Conservation (phyloP, 2,113 vertebrate genomes). For the Microcebus tavaratra region DNA sequence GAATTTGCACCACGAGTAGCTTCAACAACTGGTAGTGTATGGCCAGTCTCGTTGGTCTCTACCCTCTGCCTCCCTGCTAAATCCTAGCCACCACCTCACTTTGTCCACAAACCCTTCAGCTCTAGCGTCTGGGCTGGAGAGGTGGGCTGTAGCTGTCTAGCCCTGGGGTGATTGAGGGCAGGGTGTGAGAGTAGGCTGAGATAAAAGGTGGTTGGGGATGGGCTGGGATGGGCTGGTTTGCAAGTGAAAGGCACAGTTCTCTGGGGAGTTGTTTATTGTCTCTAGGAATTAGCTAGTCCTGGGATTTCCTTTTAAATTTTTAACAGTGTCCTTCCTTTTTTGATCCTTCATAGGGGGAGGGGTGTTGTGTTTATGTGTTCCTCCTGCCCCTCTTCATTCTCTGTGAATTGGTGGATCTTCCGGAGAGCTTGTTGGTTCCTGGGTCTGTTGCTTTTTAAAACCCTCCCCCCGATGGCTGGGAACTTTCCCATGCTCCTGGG, state of each 20-base stretch:
- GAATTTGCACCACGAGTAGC: background rate
- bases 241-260: background rate
- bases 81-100: background rate
- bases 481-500: background rate
- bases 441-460: background rate
- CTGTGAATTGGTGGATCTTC: background rate
- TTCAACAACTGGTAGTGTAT: fast-evolving
- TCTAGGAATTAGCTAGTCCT: background rate
- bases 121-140: background rate
- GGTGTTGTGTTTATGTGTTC: background rate
- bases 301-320: background rate
- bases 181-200: background rate
- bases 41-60: background rate
- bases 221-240: background rate
- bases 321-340: background rate
- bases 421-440: background rate
- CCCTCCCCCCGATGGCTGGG: background rate
- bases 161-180: background rate
- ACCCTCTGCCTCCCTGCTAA: background rate
- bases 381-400: background rate
- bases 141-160: background rate
- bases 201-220: background rate
- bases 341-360: background rate
- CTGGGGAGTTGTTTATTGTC: background rate
- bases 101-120: background rate